phyloP scores from a whole-genome alignment of 2,113 vertebrate species.

The Bungarus multicinctus region DNA sequence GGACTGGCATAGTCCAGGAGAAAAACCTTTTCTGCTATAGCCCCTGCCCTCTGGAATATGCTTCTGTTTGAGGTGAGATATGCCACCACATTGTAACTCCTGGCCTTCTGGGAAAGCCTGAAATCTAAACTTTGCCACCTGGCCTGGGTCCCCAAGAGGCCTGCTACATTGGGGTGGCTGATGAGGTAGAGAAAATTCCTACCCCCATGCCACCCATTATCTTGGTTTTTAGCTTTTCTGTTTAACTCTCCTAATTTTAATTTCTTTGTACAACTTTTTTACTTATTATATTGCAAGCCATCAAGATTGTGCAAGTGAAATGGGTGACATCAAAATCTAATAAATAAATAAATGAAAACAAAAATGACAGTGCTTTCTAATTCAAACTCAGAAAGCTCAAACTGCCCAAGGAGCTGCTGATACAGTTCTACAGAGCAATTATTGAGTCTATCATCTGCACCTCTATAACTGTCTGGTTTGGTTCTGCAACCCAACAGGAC shows the following conservation, averaged over 20 bases:
- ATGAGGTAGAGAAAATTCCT: background rate
- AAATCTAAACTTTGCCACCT: background rate
- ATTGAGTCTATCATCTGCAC: no score
- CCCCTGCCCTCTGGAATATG: background rate
- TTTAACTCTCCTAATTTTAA: background rate
- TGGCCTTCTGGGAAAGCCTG: background rate
- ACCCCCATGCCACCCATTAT: background rate
- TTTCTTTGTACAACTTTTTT: background rate
- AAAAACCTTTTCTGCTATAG: background rate
- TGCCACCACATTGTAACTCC: background rate
- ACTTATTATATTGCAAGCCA: background rate
- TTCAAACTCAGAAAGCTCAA: no score
- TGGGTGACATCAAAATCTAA: no score
- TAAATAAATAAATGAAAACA: no score
- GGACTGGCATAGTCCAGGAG: background rate
- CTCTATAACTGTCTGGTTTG: no score
- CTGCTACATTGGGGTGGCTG: background rate
- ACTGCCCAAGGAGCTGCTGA: no score
- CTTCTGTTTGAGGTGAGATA: background rate
- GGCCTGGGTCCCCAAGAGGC: no score
- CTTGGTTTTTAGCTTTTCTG: background rate
- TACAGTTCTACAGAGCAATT: no score
- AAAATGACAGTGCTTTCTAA: background rate
- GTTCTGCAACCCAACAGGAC: no score
- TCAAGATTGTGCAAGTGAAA: no score